These are phyloP conservation scores for Athene cunicularia DNA, from an alignment of 2,113 vertebrate genomes.

Conservation along the genomic window DNA sequence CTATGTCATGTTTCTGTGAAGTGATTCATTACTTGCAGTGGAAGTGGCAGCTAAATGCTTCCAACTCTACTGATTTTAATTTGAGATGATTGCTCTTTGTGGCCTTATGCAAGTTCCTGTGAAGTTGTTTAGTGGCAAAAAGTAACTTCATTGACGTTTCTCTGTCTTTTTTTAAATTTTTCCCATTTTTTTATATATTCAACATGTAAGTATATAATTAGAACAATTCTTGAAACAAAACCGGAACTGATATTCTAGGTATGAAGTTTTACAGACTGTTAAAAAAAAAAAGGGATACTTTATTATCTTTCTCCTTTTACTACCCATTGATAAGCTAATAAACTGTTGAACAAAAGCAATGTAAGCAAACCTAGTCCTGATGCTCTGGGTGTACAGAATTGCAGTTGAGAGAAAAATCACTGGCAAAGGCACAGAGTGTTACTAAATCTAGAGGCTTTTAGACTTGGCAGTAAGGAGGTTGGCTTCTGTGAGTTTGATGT, in stretches of 20 bases:
- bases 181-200: neutral
- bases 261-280: neutral
- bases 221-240: neutral
- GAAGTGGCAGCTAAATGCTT: constrained; percentile 36
- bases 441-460: neutral
- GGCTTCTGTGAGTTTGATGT: neutral
- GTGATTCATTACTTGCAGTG: constrained; percentile 35
- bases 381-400: neutral
- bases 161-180: neutral
- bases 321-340: neutral
- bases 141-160: constrained; percentile 18
- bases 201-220: neutral
- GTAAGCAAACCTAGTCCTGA: neutral
- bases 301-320: neutral
- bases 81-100: constrained; percentile 12
- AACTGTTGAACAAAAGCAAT: neutral
- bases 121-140: constrained; percentile 21
- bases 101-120: constrained; percentile 45
- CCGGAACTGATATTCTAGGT: neutral
- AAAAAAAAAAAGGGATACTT: neutral
- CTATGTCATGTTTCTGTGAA: constrained; percentile 46
- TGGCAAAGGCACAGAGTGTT: neutral
- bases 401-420: neutral
- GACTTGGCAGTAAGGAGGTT: neutral
- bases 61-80: neutral